Evolutionary conservation across 2,797 vertebrate species (phyloP), one percentile per base, ranked within the genome.

Genomic region (Gastrophryne carolinensis): DNA sequence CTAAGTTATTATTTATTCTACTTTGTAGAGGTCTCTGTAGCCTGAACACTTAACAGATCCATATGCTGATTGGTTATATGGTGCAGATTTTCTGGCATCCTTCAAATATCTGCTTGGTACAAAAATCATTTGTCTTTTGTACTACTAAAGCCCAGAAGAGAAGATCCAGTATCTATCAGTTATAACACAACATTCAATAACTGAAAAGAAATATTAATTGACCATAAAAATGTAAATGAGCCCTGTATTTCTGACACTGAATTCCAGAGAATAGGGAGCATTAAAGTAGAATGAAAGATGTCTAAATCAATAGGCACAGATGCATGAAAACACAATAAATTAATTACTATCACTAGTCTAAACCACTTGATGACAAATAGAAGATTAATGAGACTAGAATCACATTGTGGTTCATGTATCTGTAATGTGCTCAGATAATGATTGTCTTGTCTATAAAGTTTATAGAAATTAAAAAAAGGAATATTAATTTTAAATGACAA

Each of bases 271-370:
- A 23, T 64, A 49, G 21, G 15, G 54, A n/a, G n/a, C 60, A 65
- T 77, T 50, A 35, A 44, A 10, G 27, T 64, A 30, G 21, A 77
- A 65, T 49, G 67, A 77, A 37, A 77, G 67, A 71, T 63, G 64
- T 64, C 57, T 47, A 49, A 64, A 72, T 77, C 67, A 77, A 77
- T 72, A 64, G 52, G n/a, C 58, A 35, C 26, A 64, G 66, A 71
- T 56, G 60, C 52, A 71, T 71, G 60, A 72, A 50, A 77, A 65
- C 75, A 65, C 60, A 56, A 77, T 71, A 49, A 39, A 77, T 77
- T 71, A 57, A 71, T 71, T 77, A 37, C 39, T 77, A n/a, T n/a
- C 67, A 65, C 71, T 64, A 64, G 67, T 47, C 29, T 71, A 30
- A 54, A 64, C 37, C 23, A 27, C 60, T 37, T 49, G 37, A 39